Evolutionary conservation across 2,797 vertebrate genomes (phyloP).

Genomic region (Hyperoplus lanceolatus): DNA sequence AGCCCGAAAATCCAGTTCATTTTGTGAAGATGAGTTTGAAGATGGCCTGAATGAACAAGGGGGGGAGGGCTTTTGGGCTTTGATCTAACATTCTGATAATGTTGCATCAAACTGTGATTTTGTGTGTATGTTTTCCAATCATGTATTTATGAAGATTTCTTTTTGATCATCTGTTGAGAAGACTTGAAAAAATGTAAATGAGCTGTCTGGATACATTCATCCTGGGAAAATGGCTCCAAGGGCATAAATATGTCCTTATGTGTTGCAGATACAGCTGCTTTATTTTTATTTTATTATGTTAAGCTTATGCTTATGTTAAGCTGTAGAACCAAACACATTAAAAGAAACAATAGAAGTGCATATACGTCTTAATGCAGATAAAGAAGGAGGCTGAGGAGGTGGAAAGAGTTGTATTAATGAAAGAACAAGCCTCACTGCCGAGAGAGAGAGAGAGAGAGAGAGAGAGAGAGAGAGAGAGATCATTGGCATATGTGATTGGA

Average conservation of each 20-base stretch:
- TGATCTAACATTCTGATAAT: constrained; percentile 56
- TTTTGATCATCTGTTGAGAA: constrained; percentile 38
- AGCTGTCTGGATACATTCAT: background rate
- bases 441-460: background rate
- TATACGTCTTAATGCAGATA: background rate
- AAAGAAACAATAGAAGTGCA: background rate
- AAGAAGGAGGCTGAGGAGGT: background rate
- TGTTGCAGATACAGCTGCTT: background rate
- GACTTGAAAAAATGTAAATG: background rate
- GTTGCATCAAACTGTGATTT: constrained; percentile 50
- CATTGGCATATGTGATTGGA: background rate
- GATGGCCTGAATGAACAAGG: constrained; percentile 51
- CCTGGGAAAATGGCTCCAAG: background rate
- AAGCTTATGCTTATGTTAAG: background rate
- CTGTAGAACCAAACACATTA: too few relatives aligned
- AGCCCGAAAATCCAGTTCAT: constrained; percentile 72
- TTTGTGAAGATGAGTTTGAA: constrained; percentile 65
- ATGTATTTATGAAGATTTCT: constrained; percentile 37
- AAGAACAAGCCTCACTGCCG: background rate
- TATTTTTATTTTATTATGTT: background rate
- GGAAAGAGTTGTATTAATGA: background rate
- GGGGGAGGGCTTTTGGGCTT: constrained; percentile 44
- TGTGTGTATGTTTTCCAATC: constrained; percentile 23
- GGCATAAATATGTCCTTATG: background rate
- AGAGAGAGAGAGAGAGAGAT: background rate